phyloP scores from a whole-genome alignment of 23 tunicate genomes.

The Aplidium turbinatum region DNA sequence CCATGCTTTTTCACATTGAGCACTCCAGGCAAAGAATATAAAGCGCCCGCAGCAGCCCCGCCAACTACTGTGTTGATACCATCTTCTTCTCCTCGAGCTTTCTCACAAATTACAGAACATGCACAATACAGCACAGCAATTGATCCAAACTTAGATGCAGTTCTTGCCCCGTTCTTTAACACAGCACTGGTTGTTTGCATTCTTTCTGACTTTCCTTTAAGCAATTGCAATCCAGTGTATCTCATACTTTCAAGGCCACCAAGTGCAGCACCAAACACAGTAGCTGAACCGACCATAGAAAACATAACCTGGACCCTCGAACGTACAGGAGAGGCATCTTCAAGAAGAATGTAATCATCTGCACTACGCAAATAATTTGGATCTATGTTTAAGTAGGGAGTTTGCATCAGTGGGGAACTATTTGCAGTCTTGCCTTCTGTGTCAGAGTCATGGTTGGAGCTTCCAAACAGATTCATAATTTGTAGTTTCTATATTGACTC shows the following conservation, averaged over 20 bases:
- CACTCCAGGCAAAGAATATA: conserved; percentile 46
- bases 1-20: conserved; percentile 49
- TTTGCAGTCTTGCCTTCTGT: too few relatives aligned
- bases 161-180: conserved; percentile 66
- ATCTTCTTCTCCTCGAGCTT: conserved; percentile 72
- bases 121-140: conserved; percentile 66
- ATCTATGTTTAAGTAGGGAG: conserved; percentile 66
- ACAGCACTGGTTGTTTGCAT: conserved; percentile 75
- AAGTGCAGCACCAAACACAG: conserved; percentile 54
- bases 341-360: conserved; percentile 64
- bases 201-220: conserved; percentile 63
- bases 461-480: too few relatives aligned
- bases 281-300: conserved; percentile 65
- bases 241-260: conserved; percentile 74
- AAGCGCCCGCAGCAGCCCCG: conserved; percentile 75
- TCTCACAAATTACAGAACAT: conserved; percentile 72
- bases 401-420: too few relatives aligned
- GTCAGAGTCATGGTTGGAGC: too few relatives aligned
- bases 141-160: conserved; percentile 79
- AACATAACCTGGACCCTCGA: conserved; percentile 71
- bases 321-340: conserved; percentile 63
- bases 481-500: too few relatives aligned
- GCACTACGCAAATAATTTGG: conserved; percentile 53
- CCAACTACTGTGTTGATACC: conserved; percentile 74
- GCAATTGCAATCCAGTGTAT: conserved; percentile 56